Evolutionary conservation across 2,797 vertebrate genomes (phyloP), one percentile per base, ranked within the genome.

Genomic region (Neopelma chrysocephalum): DNA sequence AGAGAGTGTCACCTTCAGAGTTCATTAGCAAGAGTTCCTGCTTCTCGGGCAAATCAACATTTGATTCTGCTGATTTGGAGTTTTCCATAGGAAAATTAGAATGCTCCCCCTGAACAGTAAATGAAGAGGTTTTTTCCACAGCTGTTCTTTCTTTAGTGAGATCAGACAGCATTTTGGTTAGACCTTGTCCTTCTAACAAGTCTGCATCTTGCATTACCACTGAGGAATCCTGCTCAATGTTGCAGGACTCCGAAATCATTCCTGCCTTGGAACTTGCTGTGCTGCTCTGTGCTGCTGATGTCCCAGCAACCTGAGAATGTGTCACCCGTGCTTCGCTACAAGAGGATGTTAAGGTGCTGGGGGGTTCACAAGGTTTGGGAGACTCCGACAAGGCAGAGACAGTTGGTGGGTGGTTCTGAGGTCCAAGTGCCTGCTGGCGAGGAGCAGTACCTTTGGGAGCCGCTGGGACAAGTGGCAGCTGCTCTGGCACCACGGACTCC

Each of bases 81-180:
- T 87, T 97, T 95, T 97, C 97, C 50, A 97, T 73, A 93, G 97
- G 93, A 96, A 98, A 98, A 82, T 93, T 25, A 81, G 97, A 78
- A 76, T 95, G 96, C 26, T 96, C 96, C 26, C 93, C 92, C 51
- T 93, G 97, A 54, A 89, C n/a, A 1, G 96, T 79, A 82, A 97
- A 97, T 22, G 95, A 97, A 80, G 96, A 90, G 7, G 5, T 7
- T 92, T 97, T 98, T 89, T 97, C 96, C 69, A 87, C 75, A 45
- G 91, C 81, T 69, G 94, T 64, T 82, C 97, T 97, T 62, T 96
- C 98, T 95, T 98, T 98, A 3, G 97, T 95, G 68, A 98, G 95
- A 78, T 98, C 97, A 51, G 98, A 98, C 0, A 98, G 92, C 96
- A 98, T 95, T 94, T 94, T 97, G 56, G 87, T 98, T 82, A 98